Evolutionary conservation across 2,888 invertebrate genomes (phyloP).

Genomic region (Sturmia bella): DNA sequence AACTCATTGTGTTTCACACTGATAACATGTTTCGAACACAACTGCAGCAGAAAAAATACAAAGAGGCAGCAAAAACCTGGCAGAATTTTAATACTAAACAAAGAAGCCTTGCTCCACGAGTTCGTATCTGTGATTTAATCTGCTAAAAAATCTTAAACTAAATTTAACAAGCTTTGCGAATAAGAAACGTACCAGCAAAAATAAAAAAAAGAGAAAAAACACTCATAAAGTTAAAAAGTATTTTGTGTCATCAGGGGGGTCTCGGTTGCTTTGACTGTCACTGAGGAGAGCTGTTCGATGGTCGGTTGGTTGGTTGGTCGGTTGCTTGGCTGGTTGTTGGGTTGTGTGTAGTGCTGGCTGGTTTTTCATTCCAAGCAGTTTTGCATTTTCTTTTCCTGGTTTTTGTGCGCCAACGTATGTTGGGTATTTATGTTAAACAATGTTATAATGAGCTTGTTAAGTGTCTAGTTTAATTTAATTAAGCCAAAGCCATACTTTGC

Average conservation of each 20-base stretch:
- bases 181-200: conserved; percentile 2
- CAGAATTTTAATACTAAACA: neutral
- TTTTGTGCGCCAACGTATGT: neutral
- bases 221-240: conserved; percentile 13
- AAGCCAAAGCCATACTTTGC: neutral
- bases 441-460: conserved; percentile 67
- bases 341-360: conserved; percentile 22
- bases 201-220: conserved; percentile 4
- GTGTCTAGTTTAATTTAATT: conserved; percentile 61
- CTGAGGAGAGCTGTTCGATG: no score
- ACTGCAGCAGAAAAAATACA: neutral
- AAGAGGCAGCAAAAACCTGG: conserved; percentile 9
- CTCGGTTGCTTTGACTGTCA: conserved; percentile 25
- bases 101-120: neutral
- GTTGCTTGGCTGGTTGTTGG: conserved; percentile 17
- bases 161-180: conserved; percentile 53
- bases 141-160: conserved; percentile 55
- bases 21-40: conserved; percentile 53
- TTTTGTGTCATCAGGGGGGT: conserved; percentile 54
- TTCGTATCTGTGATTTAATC: conserved; percentile 58
- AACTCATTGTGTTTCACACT: conserved; percentile 63
- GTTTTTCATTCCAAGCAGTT: conserved; percentile 1
- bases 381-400: conserved; percentile 32
- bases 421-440: conserved; percentile 70
- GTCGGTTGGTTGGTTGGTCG: conserved; percentile 22